These are phyloP conservation scores for Artibeus jamaicensis DNA, from an alignment of 2,797 vertebrate genomes.

Conservation along the genomic window DNA sequence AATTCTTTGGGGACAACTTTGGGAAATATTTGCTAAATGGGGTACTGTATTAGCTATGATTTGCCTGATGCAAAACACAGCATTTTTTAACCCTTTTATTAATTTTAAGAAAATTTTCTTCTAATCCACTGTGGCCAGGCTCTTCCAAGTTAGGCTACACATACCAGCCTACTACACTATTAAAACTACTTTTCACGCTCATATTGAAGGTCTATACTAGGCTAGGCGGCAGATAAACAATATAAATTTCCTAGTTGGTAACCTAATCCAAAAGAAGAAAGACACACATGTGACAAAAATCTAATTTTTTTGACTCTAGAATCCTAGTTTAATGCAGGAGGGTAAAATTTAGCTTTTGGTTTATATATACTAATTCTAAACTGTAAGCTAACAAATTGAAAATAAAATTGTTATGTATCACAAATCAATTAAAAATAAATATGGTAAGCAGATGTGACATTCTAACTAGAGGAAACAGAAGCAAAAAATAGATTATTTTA, in stretches of 20 bases:
- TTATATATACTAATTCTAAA: not conserved
- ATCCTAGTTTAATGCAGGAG: not conserved
- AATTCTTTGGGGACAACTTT: not conserved
- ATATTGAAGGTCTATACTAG: not conserved
- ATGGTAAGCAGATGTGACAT: constrained; percentile 77
- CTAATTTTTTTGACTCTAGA: not conserved
- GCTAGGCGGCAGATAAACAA: not conserved
- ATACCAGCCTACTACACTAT: not conserved
- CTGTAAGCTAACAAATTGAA: constrained; percentile 26
- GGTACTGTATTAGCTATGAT: not conserved
- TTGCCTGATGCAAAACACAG: not conserved
- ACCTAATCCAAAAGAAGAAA: not conserved
- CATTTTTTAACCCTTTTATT: not conserved
- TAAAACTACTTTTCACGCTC: not conserved
- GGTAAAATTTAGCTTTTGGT: not conserved
- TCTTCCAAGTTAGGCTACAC: not conserved
- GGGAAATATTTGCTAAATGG: not conserved
- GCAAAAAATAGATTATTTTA: constrained; percentile 65
- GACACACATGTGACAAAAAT: not conserved
- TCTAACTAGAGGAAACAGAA: constrained; percentile 79
- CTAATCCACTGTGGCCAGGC: not conserved
- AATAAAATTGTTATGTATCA: constrained; percentile 49
- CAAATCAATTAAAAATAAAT: constrained; percentile 73
- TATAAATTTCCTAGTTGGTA: not conserved
- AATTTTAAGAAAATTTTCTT: not conserved